Conservation (phyloP, 2,113 vertebrate species). For the Phainopepla nitens region DNA sequence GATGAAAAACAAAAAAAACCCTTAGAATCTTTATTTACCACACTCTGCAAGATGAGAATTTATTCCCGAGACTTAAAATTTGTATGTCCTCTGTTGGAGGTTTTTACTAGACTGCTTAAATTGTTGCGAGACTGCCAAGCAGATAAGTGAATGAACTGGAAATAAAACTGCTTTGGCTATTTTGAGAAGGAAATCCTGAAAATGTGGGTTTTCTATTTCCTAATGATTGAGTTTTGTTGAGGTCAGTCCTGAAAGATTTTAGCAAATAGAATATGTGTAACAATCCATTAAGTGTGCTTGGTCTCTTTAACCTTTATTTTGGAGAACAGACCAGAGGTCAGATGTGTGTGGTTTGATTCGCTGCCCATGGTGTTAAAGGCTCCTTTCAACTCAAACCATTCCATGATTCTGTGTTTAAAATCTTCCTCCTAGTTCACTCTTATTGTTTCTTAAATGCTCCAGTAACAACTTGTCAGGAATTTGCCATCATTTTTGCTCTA, state of each 20-base stretch:
- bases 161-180: background rate
- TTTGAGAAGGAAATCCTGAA: background rate
- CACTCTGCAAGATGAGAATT: background rate
- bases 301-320: background rate
- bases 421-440: background rate
- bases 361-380: background rate
- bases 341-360: background rate
- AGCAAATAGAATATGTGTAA: background rate
- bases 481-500: fast-evolving
- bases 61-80: background rate
- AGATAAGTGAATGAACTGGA: background rate
- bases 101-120: background rate
- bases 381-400: background rate
- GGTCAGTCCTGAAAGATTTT: background rate
- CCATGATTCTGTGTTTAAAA: background rate
- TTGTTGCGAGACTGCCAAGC: background rate
- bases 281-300: background rate
- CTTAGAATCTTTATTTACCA: too few relatives aligned
- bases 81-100: background rate
- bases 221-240: background rate
- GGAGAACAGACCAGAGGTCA: background rate
- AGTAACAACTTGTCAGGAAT: background rate
- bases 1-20: too few relatives aligned
- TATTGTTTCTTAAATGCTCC: background rate
- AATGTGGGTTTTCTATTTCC: background rate